phyloP scores from a whole-genome alignment of 1,140 invertebrate species.

The Caerostris darwini region DNA sequence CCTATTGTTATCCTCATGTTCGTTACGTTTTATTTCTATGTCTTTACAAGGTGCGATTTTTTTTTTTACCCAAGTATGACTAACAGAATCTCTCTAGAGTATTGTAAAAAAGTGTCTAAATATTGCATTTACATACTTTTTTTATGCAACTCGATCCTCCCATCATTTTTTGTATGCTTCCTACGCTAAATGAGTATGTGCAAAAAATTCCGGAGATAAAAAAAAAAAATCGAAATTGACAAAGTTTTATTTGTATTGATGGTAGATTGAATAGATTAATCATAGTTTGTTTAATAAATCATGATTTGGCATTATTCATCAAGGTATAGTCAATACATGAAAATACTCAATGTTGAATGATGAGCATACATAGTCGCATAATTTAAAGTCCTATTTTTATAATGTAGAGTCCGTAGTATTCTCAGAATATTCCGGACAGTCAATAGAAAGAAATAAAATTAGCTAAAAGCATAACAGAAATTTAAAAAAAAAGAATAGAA shows the following conservation, averaged over 20 bases:
- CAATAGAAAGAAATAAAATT: too few relatives aligned
- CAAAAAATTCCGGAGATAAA: background rate
- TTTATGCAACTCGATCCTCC: background rate
- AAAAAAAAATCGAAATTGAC: background rate
- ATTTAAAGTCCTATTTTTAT: too few relatives aligned
- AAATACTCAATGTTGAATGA: too few relatives aligned
- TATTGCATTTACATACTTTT: slow-evolving; percentile 29
- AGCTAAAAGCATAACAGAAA: too few relatives aligned
- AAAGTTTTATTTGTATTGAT: background rate
- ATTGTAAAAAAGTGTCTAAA: slow-evolving; percentile 66
- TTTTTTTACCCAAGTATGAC: background rate
- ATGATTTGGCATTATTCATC: background rate
- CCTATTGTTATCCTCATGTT: slow-evolving; percentile 25
- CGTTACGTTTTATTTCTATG: slow-evolving; percentile 12
- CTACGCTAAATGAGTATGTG: background rate
- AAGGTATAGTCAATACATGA: too few relatives aligned
- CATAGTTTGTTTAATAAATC: slow-evolving; percentile 1
- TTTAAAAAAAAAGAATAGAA: too few relatives aligned
- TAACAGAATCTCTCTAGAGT: slow-evolving; percentile 28
- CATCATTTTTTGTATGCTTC: background rate
- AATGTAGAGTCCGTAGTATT: too few relatives aligned
- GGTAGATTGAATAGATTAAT: background rate
- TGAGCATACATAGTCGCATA: too few relatives aligned
- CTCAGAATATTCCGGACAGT: too few relatives aligned
- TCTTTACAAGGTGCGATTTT: background rate